A percentile compares a stretch with the other conserved stretches of the same genome.
phyloP scores from a whole-genome alignment of 2,888 invertebrate genomes.

The Schizaphis graminum region DNA sequence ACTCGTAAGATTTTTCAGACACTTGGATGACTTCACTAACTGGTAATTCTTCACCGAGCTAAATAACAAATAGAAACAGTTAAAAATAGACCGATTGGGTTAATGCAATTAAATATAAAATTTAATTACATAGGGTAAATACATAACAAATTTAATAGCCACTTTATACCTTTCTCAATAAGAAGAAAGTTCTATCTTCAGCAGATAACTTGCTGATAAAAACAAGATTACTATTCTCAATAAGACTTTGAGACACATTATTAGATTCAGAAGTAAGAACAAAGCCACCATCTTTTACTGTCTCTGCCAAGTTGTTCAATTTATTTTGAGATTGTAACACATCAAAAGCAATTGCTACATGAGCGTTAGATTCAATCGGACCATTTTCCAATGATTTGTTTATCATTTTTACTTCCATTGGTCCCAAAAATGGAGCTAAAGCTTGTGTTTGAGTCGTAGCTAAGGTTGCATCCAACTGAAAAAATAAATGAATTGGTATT shows the following conservation, averaged over 20 bases:
- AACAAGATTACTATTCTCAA: conserved; percentile 72
- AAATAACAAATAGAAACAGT: conserved; percentile 27
- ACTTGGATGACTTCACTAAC: conserved; percentile 76
- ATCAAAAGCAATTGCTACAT: conserved; percentile 80
- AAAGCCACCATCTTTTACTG: conserved; percentile 80
- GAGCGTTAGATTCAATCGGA: conserved; percentile 78
- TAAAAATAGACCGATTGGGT: background rate
- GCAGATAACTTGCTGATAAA: conserved; percentile 77
- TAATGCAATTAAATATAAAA: background rate
- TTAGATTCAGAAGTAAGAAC: conserved; percentile 78
- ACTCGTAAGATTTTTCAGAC: conserved; percentile 80
- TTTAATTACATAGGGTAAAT: background rate
- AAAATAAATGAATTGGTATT: background rate
- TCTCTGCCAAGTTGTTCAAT: conserved; percentile 75
- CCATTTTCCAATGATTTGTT: conserved; percentile 76
- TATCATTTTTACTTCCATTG: conserved; percentile 77
- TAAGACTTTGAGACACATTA: conserved; percentile 68
- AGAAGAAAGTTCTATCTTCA: conserved; percentile 77
- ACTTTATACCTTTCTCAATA: conserved; percentile 76
- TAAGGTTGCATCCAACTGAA: conserved; percentile 75
- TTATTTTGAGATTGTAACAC: conserved; percentile 74
- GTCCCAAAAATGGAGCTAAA: conserved; percentile 75
- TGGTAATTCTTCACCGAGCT: conserved; percentile 69
- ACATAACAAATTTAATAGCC: background rate
- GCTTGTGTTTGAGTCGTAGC: conserved; percentile 74